A percentile compares a stretch with the other conserved stretches of the same genome.
These are phyloP conservation scores for Brenthis ino DNA, from an alignment of 2,888 invertebrate species.

Conservation along the genomic window DNA sequence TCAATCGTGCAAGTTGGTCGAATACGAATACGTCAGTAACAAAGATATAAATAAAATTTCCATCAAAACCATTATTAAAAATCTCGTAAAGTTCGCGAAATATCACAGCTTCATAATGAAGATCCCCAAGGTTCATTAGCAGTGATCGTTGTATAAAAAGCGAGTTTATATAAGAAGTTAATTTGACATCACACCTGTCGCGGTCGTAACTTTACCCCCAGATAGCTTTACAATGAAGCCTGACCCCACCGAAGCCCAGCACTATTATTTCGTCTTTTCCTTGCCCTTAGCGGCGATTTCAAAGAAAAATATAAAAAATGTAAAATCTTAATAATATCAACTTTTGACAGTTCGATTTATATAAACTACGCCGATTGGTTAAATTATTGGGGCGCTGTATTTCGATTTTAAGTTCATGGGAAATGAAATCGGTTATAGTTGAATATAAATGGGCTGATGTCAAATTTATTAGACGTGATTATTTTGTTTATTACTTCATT, in stretches of 20 bases:
- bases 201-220: constrained; percentile 76
- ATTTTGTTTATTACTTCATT: constrained; percentile 21
- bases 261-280: constrained; percentile 67
- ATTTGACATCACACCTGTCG: constrained; percentile 80
- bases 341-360: constrained; percentile 75
- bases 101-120: constrained; percentile 68
- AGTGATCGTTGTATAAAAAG: constrained; percentile 75
- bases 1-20: constrained; percentile 38
- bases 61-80: constrained; percentile 61
- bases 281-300: constrained; percentile 69
- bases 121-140: constrained; percentile 72
- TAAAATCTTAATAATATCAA: constrained; percentile 73
- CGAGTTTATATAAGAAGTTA: constrained; percentile 78
- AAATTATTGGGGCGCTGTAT: constrained; percentile 52
- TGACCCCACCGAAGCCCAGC: constrained; percentile 55
- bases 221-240: constrained; percentile 74
- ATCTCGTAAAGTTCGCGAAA: constrained; percentile 34
- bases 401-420: constrained; percentile 40
- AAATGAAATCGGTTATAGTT: constrained; percentile 33
- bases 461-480: constrained; percentile 18
- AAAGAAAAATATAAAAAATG: constrained; percentile 69
- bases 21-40: neutral
- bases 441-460: constrained; percentile 13
- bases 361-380: constrained; percentile 55
- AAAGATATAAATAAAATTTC: constrained; percentile 30